Percentiles rank a stretch among this genome's conserved stretches.
Evolutionary conservation across 2,797 vertebrate genomes (phyloP).

Genomic region (Epinephelus malabaricus): DNA sequence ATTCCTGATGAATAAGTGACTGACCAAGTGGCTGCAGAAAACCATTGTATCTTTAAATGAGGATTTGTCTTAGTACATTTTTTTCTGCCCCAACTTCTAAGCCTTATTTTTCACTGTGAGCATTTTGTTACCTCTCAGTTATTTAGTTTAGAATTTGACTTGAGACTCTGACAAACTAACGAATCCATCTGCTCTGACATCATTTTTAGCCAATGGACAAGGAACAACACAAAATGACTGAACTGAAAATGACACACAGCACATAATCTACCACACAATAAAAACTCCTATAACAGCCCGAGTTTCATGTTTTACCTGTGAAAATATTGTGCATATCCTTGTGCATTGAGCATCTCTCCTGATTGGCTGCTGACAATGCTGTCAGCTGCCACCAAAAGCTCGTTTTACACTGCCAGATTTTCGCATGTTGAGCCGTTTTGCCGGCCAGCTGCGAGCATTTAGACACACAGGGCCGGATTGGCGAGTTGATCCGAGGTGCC

Average conservation of each 20-base stretch:
- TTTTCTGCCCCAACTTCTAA: not conserved
- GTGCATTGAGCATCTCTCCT: too few relatives aligned
- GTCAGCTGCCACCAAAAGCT: too few relatives aligned
- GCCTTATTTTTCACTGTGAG: not conserved
- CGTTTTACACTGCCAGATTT: too few relatives aligned
- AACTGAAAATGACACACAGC: not conserved
- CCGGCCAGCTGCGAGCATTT: too few relatives aligned
- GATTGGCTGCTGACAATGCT: too few relatives aligned
- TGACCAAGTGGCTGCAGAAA: conserved; percentile 4
- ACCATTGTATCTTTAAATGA: not conserved
- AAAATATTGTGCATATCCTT: too few relatives aligned
- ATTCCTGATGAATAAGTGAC: not conserved
- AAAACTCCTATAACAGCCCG: too few relatives aligned
- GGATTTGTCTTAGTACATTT: not conserved
- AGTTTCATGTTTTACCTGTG: not conserved
- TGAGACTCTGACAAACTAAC: not conserved
- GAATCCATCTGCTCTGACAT: not conserved
- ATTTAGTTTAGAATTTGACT: conserved; percentile 11
- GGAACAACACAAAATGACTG: not conserved
- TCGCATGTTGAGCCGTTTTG: too few relatives aligned
- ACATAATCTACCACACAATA: not conserved
- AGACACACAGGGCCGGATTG: too few relatives aligned
- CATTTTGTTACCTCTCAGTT: not conserved
- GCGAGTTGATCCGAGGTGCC: too few relatives aligned
- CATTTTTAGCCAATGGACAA: not conserved